Evolutionary conservation across 1,140 invertebrate genomes (phyloP).

Genomic region (Drosophila tristis): DNA sequence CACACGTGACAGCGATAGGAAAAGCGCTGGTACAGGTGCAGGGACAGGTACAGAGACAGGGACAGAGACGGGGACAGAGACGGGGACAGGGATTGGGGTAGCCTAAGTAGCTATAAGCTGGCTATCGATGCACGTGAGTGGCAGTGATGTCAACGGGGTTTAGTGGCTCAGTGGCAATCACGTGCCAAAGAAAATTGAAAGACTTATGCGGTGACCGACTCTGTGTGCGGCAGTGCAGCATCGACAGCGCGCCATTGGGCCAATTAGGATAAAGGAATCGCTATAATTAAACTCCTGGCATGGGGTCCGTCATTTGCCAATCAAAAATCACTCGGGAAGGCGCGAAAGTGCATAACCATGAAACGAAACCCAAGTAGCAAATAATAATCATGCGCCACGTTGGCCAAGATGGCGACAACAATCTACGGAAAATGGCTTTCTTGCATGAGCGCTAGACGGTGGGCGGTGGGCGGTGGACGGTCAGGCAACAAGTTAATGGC

Average conservation of each 20-base stretch:
- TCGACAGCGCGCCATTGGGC: slow-evolving; percentile 10
- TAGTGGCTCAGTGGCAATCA: slow-evolving; percentile 52
- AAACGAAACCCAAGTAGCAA: slow-evolving; percentile 3
- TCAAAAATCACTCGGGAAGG: slow-evolving; percentile 55
- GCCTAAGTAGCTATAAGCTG: slow-evolving; percentile 58
- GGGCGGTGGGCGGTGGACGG: slow-evolving; percentile 8
- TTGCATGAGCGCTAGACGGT: slow-evolving; percentile 28
- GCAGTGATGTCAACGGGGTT: slow-evolving; percentile 47
- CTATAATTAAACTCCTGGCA: slow-evolving; percentile 47
- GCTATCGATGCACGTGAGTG: slow-evolving; percentile 60
- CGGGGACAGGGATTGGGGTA: not conserved
- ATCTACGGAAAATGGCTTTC: slow-evolving; percentile 21
- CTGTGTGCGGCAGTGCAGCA: not conserved
- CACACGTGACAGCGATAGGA: slow-evolving; percentile 36
- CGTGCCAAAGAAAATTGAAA: slow-evolving; percentile 64
- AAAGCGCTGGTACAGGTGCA: too few relatives aligned
- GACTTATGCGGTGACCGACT: slow-evolving; percentile 52
- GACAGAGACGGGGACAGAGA: too few relatives aligned
- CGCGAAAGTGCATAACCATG: slow-evolving; percentile 50
- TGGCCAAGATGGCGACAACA: slow-evolving; percentile 27
- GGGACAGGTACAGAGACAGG: slow-evolving; percentile 26
- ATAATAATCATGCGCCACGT: slow-evolving; percentile 57
- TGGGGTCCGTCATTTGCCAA: slow-evolving; percentile 57
- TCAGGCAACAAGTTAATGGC: slow-evolving; percentile 72
- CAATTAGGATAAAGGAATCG: slow-evolving; percentile 22